Conservation (phyloP, 2,797 vertebrate genomes). For the Takifugu rubripes region DNA sequence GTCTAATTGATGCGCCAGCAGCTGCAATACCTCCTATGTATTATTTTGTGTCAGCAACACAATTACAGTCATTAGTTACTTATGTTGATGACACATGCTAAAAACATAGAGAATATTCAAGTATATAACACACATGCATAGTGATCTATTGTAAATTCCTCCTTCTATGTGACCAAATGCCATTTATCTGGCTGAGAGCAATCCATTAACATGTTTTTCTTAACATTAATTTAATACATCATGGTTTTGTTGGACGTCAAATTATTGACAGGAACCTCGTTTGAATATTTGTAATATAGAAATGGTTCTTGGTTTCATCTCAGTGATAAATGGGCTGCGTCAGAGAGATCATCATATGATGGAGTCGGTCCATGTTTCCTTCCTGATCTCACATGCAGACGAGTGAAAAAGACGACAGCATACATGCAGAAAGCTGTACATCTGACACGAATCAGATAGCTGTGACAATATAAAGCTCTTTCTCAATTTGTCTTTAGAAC, state of each 20-base stretch:
- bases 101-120: too few species aligned
- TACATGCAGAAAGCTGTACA: not conserved
- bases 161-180: too few species aligned
- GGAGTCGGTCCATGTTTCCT: constrained; percentile 2
- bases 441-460: constrained; percentile 2
- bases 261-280: too few species aligned
- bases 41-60: not conserved
- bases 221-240: too few species aligned
- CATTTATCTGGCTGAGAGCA: too few species aligned
- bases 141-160: too few species aligned
- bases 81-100: too few species aligned
- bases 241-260: too few species aligned
- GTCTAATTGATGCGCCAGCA: constrained; percentile 24
- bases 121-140: too few species aligned
- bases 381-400: not conserved
- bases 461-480: not conserved
- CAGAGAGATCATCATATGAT: constrained; percentile 35
- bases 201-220: too few species aligned
- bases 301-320: constrained; percentile 31
- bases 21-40: constrained; percentile 7
- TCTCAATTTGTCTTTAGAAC: not conserved
- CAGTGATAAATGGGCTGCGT: constrained; percentile 44
- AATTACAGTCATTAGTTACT: too few species aligned
- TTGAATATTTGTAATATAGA: too few species aligned
- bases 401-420: not conserved